These are phyloP conservation scores for Ranitomeya imitator DNA, from an alignment of 2,113 vertebrate species.

Conservation along the genomic window DNA sequence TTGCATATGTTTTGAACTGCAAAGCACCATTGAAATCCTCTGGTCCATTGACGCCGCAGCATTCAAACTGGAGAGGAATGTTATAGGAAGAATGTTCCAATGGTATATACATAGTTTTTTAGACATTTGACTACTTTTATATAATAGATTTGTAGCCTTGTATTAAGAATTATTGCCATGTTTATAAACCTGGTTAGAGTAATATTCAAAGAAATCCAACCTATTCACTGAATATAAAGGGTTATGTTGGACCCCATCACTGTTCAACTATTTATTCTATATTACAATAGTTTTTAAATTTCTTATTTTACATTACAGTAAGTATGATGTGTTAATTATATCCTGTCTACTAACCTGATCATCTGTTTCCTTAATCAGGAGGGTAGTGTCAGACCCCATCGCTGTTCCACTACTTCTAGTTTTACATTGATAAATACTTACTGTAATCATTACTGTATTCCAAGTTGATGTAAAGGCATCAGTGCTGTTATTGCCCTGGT, in stretches of 20 bases:
- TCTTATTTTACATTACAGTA: neutral
- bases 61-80: conserved; percentile 80
- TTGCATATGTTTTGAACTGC: conserved; percentile 67
- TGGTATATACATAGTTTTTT: neutral
- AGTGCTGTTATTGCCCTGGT: conserved; percentile 82
- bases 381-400: neutral
- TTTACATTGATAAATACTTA: conserved; percentile 68
- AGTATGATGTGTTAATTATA: neutral
- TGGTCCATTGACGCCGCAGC: conserved; percentile 87
- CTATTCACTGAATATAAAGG: no score
- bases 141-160: neutral
- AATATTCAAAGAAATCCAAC: no score
- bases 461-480: conserved; percentile 86
- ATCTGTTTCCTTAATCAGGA: neutral
- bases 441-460: conserved; percentile 94
- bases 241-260: no score
- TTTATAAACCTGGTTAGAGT: no score
- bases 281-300: no score
- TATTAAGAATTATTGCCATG: no score
- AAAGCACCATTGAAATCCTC: conserved; percentile 85
- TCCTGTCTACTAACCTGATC: neutral
- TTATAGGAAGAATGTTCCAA: neutral
- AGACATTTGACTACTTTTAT: neutral
- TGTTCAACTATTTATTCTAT: no score
- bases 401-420: neutral